Conservation (phyloP, 2,113 vertebrate species). For the Oceanodroma tethys region DNA sequence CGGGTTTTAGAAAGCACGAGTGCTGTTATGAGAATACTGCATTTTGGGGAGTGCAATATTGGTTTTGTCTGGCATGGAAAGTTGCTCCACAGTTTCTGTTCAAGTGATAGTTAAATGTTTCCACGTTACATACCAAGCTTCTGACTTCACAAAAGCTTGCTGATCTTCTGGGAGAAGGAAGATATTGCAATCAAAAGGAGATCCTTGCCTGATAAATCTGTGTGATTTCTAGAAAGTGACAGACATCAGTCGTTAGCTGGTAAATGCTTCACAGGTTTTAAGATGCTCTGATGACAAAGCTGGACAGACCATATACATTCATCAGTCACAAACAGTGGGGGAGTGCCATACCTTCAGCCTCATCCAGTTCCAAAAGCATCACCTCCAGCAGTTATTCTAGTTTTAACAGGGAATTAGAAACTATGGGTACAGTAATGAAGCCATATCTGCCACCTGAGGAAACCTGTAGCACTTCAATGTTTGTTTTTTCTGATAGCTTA, state of each 20-base stretch:
- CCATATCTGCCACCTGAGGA: neutral
- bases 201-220: neutral
- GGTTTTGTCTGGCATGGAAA: neutral
- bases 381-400: neutral
- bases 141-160: neutral
- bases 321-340: neutral
- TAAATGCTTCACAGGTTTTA: neutral
- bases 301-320: too few relatives aligned
- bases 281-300: neutral
- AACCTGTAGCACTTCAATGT: accelerated
- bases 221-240: neutral
- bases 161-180: neutral
- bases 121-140: neutral
- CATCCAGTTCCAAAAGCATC: neutral
- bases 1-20: neutral
- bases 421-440: neutral
- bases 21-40: too few relatives aligned
- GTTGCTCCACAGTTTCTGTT: neutral
- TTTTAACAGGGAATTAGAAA: neutral
- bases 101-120: neutral
- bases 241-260: neutral
- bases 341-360: neutral
- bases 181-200: too few relatives aligned
- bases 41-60: too few relatives aligned
- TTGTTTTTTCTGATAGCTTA: neutral